A percentile compares a stretch with the other conserved stretches of the same genome.
phyloP scores from a whole-genome alignment of 2,113 vertebrate species.

The Bujurquina vittata region DNA sequence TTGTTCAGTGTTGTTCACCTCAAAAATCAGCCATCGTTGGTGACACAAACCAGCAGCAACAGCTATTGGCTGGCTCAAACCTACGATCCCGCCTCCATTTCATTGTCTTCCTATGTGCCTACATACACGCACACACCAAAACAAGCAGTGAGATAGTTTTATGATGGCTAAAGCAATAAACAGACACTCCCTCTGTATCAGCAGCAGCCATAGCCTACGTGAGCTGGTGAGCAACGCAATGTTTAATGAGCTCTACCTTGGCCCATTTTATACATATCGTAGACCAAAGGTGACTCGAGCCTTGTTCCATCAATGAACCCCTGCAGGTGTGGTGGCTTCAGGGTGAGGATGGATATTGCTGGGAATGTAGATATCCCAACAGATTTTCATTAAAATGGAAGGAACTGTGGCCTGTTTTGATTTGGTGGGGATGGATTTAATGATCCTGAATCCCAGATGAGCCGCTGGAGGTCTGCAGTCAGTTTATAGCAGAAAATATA shows the following conservation, averaged over 20 bases:
- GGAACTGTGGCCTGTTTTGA: background rate
- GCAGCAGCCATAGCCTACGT: conserved; percentile 13
- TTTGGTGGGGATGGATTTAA: background rate
- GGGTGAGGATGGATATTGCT: background rate
- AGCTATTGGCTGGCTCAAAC: background rate
- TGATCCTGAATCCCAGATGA: background rate
- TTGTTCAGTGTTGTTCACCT: background rate
- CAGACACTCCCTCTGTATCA: conserved; percentile 45
- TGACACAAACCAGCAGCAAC: background rate
- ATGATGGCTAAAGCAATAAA: background rate
- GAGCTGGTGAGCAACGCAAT: background rate
- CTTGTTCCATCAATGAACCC: background rate
- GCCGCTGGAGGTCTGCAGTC: background rate
- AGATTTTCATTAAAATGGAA: background rate
- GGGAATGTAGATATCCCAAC: background rate
- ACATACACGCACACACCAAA: background rate
- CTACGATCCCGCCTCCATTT: background rate
- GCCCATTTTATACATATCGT: background rate
- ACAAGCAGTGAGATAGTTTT: background rate
- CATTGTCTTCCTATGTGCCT: background rate
- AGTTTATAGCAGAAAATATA: background rate
- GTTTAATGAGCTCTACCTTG: background rate
- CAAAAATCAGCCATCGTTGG: background rate
- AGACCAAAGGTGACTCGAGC: background rate
- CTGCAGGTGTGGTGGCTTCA: background rate